Evolutionary conservation across 2,113 vertebrate species (phyloP), one percentile per base, ranked within the genome.

Genomic region (Urocolius indicus): DNA sequence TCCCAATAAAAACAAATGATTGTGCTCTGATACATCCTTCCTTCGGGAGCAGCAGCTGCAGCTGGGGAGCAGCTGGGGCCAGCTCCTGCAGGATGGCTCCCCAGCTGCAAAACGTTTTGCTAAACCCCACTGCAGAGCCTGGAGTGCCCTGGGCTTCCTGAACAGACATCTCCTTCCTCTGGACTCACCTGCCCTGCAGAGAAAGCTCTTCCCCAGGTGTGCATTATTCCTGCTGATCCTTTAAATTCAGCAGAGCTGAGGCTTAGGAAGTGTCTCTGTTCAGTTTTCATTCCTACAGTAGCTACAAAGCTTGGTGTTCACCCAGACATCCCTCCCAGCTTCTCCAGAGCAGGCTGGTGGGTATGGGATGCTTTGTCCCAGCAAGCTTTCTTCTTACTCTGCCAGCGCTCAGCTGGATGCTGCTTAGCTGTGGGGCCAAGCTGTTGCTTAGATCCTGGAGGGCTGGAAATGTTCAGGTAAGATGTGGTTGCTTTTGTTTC

Each of bases 1-100:
- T 94, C 96, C 90, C 88, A 96, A 95, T 96, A 96, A 97, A 97
- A 96, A 95, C 76, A 93, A 97, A 90, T 89, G 54, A 30, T 75
- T 94, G 92, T 92, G n/a, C 88, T 90, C 73, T 86, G 93, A 84
- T 93, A 75, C 62, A 93, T 95, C 73, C 88, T 92, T 94, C 85
- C 94, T 94, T 95, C 0, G 6, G 94, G 95, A 96, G 86, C 80
- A 86, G 90, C 79, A 89, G 67, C 69, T 78, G 76, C 95, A 96
- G 95, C 95, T 95, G 96, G 92, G 90, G 14, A 94, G 76, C 96
- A 97, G 96, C 95, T 96, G 95, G 69, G 66, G 32, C 57, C 66
- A 75, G 55, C 55, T 68, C 65, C 87, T 83, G 84, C 62, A 90
- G 77, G 84, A 69, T 6, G 41, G 66, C 43, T 87, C 58, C 77